A percentile compares a stretch with the other conserved stretches of the same genome.
These are phyloP conservation scores for Meloe dianella DNA, from an alignment of 2,888 invertebrate genomes.

Conservation along the genomic window DNA sequence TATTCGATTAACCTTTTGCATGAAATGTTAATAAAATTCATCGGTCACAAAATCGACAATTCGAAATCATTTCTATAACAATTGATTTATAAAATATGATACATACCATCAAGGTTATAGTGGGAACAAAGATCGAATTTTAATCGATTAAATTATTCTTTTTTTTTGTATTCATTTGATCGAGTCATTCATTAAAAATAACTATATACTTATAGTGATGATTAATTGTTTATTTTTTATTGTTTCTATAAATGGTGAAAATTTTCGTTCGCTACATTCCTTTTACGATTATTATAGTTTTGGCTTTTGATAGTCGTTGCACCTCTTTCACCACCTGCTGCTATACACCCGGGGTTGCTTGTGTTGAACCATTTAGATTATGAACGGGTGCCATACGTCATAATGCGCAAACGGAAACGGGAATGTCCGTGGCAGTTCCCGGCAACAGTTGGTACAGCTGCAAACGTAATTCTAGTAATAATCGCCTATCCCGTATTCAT, in stretches of 20 bases:
- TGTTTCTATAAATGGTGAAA: not conserved
- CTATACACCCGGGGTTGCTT: conserved; percentile 32
- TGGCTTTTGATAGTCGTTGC: conserved; percentile 7
- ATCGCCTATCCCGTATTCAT: conserved; percentile 24
- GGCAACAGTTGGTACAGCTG: conserved; percentile 43
- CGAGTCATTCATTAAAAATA: not conserved
- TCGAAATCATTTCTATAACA: not conserved
- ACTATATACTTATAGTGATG: too few relatives aligned
- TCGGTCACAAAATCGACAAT: not conserved
- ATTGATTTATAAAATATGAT: not conserved
- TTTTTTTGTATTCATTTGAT: not conserved
- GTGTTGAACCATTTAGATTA: conserved; percentile 38
- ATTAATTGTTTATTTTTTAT: not conserved
- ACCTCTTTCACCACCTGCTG: conserved; percentile 34
- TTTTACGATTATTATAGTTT: not conserved
- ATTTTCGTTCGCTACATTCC: not conserved
- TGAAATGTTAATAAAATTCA: conserved; percentile 7
- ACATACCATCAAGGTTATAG: conserved; percentile 4
- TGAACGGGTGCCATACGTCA: conserved; percentile 41
- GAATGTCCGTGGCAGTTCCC: conserved; percentile 37
- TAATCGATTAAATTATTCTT: not conserved
- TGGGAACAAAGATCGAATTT: not conserved
- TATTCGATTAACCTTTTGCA: conserved; percentile 11
- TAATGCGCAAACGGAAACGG: conserved; percentile 38
- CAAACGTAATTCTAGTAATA: conserved; percentile 30